Evolutionary conservation across 1,140 invertebrate genomes (phyloP).

Genomic region (Drosophila kurseongensis): DNA sequence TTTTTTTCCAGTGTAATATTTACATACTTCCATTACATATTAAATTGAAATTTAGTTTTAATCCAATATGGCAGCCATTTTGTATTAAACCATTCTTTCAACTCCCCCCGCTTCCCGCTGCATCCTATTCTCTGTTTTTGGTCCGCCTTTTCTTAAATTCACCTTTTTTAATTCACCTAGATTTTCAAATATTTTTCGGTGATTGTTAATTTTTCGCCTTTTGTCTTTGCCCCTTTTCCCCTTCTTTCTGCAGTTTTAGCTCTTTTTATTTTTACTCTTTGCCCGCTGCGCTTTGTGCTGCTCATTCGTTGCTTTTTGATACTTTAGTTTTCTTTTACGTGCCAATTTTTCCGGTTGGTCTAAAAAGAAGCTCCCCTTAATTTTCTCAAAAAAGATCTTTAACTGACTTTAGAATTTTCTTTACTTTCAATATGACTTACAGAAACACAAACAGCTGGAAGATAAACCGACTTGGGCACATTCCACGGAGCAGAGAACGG

Average conservation of each 20-base stretch:
- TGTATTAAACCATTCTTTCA: slow-evolving; percentile 76
- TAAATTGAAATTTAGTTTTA: slow-evolving; percentile 83
- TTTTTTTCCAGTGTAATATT: slow-evolving; percentile 30
- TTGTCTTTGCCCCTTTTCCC: slow-evolving; percentile 27
- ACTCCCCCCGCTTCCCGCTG: slow-evolving; percentile 53
- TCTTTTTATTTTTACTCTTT: slow-evolving; percentile 55
- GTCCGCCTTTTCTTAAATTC: slow-evolving; percentile 29
- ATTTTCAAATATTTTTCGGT: slow-evolving; percentile 62
- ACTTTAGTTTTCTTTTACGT: slow-evolving; percentile 69
- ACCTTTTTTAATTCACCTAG: slow-evolving; percentile 68
- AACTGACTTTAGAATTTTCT: slow-evolving; percentile 1
- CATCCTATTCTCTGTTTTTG: slow-evolving; percentile 3
- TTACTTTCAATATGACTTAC: slow-evolving; percentile 6
- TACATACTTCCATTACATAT: slow-evolving; percentile 60
- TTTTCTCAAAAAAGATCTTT: slow-evolving; percentile 15
- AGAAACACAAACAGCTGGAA: slow-evolving; percentile 36
- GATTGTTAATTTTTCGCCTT: slow-evolving; percentile 44
- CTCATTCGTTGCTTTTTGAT: slow-evolving; percentile 55
- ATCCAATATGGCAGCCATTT: slow-evolving; percentile 84
- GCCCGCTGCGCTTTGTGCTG: slow-evolving; percentile 52
- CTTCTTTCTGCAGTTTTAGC: slow-evolving; percentile 61
- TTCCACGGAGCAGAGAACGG: slow-evolving; percentile 57
- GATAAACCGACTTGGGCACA: slow-evolving; percentile 56
- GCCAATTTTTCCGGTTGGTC: slow-evolving; percentile 71
- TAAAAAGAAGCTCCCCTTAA: slow-evolving; percentile 19